phyloP scores from a whole-genome alignment of 2,797 vertebrate species.

The Adrianichthys oophorus region DNA sequence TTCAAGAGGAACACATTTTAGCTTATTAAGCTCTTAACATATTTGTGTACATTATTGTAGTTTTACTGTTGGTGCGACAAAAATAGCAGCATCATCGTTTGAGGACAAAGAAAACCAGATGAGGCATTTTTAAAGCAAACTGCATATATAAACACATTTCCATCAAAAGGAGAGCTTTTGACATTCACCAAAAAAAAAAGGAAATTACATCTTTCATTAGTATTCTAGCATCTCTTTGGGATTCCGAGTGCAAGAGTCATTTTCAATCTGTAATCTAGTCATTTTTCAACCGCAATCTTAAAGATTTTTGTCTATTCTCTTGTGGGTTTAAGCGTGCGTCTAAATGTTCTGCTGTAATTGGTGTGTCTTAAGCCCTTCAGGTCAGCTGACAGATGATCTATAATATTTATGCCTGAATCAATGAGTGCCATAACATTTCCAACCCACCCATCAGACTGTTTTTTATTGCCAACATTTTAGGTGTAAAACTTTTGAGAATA shows the following conservation, averaged over 20 bases:
- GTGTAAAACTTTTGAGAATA: background rate
- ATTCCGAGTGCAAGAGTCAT: background rate
- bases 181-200: background rate
- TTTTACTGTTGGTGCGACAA: conserved; percentile 22
- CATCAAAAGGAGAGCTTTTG: conserved; percentile 7
- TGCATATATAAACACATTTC: conserved; percentile 8
- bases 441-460: background rate
- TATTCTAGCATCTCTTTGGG: background rate
- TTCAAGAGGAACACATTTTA: background rate
- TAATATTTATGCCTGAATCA: conserved; percentile 4
- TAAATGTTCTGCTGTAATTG: background rate
- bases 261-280: background rate
- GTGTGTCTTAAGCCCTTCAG: background rate
- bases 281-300: background rate
- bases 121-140: conserved; percentile 7
- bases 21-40: background rate
- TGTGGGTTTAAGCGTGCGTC: background rate
- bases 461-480: background rate
- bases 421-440: conserved; percentile 8
- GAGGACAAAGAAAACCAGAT: conserved; percentile 11
- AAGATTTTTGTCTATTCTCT: conserved; percentile 1
- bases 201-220: background rate
- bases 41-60: conserved; percentile 8
- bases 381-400: conserved; percentile 1
- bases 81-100: conserved; percentile 19